Evolutionary conservation across 2,888 invertebrate genomes (phyloP), one percentile per base, ranked within the genome.

Genomic region (Dicyrtoma fusca): DNA sequence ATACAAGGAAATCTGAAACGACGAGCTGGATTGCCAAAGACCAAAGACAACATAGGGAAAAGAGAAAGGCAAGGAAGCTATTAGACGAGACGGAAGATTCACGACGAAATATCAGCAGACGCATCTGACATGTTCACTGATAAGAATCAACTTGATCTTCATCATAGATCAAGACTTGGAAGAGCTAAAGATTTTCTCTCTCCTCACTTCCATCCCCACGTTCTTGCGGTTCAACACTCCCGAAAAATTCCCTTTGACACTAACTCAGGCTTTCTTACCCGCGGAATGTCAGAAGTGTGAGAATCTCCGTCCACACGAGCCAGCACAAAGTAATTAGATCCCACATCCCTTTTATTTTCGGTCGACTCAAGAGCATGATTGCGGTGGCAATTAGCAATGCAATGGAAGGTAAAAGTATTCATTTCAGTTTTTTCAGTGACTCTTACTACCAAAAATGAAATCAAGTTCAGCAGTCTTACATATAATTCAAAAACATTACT

Each of bases 41-140:
- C 4, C 4, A 34, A 34, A 34, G 34, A 34, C 3, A 34, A 34
- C 8, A 34, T 5, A 34, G 34, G 34, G 14, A 59, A 61, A 17
- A 42, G n/a, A 14, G 42, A 17, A 61, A 61, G 42, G 11, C 26
- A 42, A 66, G 42, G 66, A 53, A 66, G 53, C 42, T 53, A 66
- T 53, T 53, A 66, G 66, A 26, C 14, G 51, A 23, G 49, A 63
- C 34, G 47, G 14, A 25, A 63, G 63, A 49, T n/a, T 19, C 49
- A 23, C 23, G 47, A 63, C 55, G 44, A 66, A 11, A 66, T 66
- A 51, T 55, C 49, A 64, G 49, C 44, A 23, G 49, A n/a, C 44
- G 17, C 45, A 63, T 64, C 66, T 66, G 66, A 53, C 66, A 66
- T 26, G 19, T 65, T 65, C 65, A 65, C 49, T 66, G 66, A 66